Evolutionary conservation across 2,888 invertebrate species (phyloP).

Genomic region (Alviniconcha strummeri): DNA sequence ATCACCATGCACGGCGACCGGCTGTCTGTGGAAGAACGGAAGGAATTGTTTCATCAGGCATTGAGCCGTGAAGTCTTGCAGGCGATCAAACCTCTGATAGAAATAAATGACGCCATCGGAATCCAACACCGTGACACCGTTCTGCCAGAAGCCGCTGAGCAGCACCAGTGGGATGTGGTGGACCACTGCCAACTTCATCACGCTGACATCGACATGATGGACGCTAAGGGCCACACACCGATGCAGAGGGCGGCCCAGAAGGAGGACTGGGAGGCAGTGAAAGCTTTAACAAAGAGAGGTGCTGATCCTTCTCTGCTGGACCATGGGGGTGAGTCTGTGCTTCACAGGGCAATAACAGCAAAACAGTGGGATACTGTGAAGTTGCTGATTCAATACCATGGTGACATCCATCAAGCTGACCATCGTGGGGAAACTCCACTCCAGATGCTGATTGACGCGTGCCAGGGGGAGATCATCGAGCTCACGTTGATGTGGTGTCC

Average conservation of each 20-base stretch:
- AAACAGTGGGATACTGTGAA: no score
- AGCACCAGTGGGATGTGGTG: slow-evolving; percentile 14
- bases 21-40: no score
- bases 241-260: not conserved
- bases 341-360: no score
- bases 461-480: not conserved
- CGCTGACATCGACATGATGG: not conserved
- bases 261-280: not conserved
- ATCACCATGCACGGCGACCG: no score
- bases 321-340: no score
- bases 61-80: no score
- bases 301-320: no score
- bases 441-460: not conserved
- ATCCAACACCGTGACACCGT: not conserved
- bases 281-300: not conserved
- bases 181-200: not conserved
- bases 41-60: no score
- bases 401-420: not conserved
- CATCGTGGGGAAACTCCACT: not conserved
- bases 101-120: not conserved
- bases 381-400: not conserved
- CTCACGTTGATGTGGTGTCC: not conserved
- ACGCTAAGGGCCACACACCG: not conserved
- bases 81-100: slow-evolving; percentile 1
- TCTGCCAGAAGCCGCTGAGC: not conserved